Base-by-base conservation (phyloP, 1,140 invertebrate genomes). In the Psix sp. region DNA sequence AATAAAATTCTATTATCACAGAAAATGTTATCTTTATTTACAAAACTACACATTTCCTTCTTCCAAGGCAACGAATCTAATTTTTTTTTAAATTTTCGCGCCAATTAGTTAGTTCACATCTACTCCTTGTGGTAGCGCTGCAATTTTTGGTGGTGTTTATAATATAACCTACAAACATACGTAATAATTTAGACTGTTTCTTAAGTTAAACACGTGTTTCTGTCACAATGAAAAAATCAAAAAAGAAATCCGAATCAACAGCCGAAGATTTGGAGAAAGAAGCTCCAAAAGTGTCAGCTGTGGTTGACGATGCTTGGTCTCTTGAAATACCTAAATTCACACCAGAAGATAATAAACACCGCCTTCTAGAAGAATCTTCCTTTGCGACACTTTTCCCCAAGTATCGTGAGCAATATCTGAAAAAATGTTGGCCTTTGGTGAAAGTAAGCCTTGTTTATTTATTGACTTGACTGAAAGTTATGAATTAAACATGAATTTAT, bases 381-480 rank as follows among this genome's bases (percentile, higher is more conserved):
- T 96, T 96, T 86, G 92, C 93, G 0, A 93, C 91, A 1, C 77
- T 95, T 15, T 96, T 95, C 80, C 98, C 90, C 82, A 94, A 96
- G 85, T 99, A 99, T 84, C 89, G 98, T 56, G 98, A 99, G 88
- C 93, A 96, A 78, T 99, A 99, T 86, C 84, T 99, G 10, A 92
- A 93, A 81, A 94, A 99, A 90, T 95, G 94, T 77, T 99, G 97
- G 97, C 95, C 97, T 0, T 86, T 99, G 3, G 93, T 99, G 0
- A 91, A 98, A 80, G 97, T 72, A 46, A 15, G 6, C 38, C 14
- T 7, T 29, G n/a, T 29, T 1, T 10, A 29, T 10, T 7, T 10
- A 29, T n/a, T 29, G n/a, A 10, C n/a, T 29, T 29, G n/a, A 29
- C 7, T 7, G n/a, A 24, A 24, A 24, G 9, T 5, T 24, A 24